phyloP scores from a whole-genome alignment of 2,113 vertebrate species.

The Seriola dumerili region DNA sequence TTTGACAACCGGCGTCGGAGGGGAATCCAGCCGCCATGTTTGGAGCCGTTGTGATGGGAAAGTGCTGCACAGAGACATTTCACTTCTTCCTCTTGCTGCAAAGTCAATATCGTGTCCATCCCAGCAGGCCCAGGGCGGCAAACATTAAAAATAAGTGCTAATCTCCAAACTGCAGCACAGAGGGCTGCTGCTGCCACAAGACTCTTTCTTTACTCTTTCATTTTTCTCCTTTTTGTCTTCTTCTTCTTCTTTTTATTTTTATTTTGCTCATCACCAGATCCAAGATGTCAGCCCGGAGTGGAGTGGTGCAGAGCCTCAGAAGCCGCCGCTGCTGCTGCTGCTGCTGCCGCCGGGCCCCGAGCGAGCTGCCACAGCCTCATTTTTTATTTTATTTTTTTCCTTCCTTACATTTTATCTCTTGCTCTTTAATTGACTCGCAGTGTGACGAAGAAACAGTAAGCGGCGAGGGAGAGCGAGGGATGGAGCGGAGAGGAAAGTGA shows the following conservation, averaged over 20 bases:
- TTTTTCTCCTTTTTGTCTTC: not conserved
- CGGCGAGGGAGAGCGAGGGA: constrained; percentile 37
- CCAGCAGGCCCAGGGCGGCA: not conserved
- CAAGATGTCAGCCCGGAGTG: constrained; percentile 39
- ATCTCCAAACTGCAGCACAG: constrained; percentile 4
- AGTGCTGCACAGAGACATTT: not conserved
- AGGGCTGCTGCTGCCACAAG: constrained; percentile 25
- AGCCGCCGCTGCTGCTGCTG: not conserved
- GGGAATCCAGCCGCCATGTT: not conserved
- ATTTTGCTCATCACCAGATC: constrained; percentile 21
- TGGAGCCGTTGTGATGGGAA: not conserved
- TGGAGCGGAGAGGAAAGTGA: constrained; percentile 47
- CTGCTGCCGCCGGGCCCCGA: constrained; percentile 13
- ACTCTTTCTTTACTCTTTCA: not conserved
- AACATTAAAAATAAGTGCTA: not conserved
- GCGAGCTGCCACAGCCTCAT: not conserved
- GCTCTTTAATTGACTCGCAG: constrained; percentile 74
- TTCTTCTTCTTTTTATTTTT: not conserved
- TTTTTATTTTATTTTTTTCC: not conserved
- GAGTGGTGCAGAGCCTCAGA: constrained; percentile 37
- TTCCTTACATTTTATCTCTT: constrained; percentile 43
- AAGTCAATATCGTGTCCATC: not conserved
- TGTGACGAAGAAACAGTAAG: constrained; percentile 42
- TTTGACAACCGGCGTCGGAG: not conserved
- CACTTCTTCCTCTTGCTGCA: not conserved